Evolutionary conservation across 2,888 invertebrate genomes (phyloP).

Genomic region (Drosophila falleni): DNA sequence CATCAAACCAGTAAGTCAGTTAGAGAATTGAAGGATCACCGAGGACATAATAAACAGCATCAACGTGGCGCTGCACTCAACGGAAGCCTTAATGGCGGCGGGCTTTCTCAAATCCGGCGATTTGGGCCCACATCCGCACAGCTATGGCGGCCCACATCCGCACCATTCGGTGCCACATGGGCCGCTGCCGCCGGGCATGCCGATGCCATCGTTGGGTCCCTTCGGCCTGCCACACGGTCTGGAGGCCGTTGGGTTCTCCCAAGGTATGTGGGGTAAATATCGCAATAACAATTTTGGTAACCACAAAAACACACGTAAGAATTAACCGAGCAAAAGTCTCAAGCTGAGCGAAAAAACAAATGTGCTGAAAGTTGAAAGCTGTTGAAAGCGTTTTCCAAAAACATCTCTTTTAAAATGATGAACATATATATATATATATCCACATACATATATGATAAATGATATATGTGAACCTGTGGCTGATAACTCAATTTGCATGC

Average conservation of each 20-base stretch:
- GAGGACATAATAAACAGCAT: conserved; percentile 68
- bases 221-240: conserved; percentile 86
- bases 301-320: conserved; percentile 26
- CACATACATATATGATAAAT: conserved; percentile 24
- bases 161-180: conserved; percentile 85
- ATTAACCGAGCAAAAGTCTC: neutral
- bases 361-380: conserved; percentile 70
- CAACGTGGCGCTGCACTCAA: conserved; percentile 86
- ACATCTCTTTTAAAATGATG: neutral
- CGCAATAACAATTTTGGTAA: conserved; percentile 78
- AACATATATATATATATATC: too few species aligned
- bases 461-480: conserved; percentile 12
- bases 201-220: conserved; percentile 85
- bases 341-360: conserved; percentile 35
- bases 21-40: conserved; percentile 28
- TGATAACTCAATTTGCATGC: conserved; percentile 81
- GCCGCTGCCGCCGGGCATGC: conserved; percentile 85
- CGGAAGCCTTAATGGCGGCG: conserved; percentile 86
- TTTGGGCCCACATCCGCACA: conserved; percentile 85
- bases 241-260: conserved; percentile 86
- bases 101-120: conserved; percentile 85
- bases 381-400: conserved; percentile 16
- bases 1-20: conserved; percentile 4
- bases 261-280: conserved; percentile 87
- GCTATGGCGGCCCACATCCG: conserved; percentile 85